Evolutionary conservation across 1,140 invertebrate species (phyloP), one percentile per base, ranked within the genome.

Genomic region (Laupala kohalensis): DNA sequence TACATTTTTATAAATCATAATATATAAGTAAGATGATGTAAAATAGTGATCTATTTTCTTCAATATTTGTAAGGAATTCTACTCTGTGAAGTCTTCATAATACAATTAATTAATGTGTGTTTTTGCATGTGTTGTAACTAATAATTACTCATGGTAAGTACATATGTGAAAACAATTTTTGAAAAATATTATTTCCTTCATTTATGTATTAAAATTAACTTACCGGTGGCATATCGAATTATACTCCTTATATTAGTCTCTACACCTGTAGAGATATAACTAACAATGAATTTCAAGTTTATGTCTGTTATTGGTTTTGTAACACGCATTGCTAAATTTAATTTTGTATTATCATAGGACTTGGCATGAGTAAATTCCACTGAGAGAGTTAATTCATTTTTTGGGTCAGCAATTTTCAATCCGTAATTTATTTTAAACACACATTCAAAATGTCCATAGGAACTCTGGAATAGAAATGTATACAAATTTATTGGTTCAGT

Each of bases 321-420:
- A 6, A 85, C 77, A 0, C 79, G 79, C 68, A 84, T 74, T 23
- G 79, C 77, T 1, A 79, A 78, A 66, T 78, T 83, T 15, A 84
- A 75, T 67, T 84, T 84, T 0, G 78, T 79, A 29, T 81, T 79
- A 25, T 78, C 78, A 62, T 81, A 82, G 5, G 82, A 81, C 68
- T 81, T 82, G 0, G 82, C 83, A 65, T 86, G 84, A 0, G 84
- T 84, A 25, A 88, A 79, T 9, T 84, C 77, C 37, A 86, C 76
- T 53, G 86, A 81, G 0, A 86, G 76, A 0, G 82, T 81, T 6
- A 87, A 81, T 64, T 84, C 87, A 69, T 86, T 37, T 9, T 29
- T 62, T 12, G n/a, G 28, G 53, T 75, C 62, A 29, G 77, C 76
- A 9, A 83, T 75, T 72, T 82, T 78, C 5, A 82, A 83, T 73